phyloP scores from a whole-genome alignment of 2,888 invertebrate species.

The Eristalis tenax region DNA sequence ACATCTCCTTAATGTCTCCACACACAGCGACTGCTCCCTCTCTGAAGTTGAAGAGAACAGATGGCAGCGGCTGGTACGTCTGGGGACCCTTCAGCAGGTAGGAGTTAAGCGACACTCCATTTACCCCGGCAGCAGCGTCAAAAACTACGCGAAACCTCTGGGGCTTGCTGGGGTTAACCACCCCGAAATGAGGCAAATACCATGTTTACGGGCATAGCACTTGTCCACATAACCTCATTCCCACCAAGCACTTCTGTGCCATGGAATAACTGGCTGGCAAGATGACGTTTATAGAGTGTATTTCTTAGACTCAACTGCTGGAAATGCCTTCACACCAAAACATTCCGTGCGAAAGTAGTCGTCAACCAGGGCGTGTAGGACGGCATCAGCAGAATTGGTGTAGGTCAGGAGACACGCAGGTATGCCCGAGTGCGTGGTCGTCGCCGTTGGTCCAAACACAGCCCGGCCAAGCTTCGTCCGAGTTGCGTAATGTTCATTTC shows the following conservation, averaged over 20 bases:
- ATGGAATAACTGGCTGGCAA: slow-evolving; percentile 48
- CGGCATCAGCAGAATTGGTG: slow-evolving; percentile 5
- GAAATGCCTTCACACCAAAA: background rate
- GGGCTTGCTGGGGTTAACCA: slow-evolving; percentile 49
- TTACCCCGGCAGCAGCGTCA: slow-evolving; percentile 54
- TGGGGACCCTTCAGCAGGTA: slow-evolving; percentile 61
- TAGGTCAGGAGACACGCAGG: slow-evolving; percentile 19
- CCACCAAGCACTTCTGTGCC: slow-evolving; percentile 58
- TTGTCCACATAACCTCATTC: slow-evolving; percentile 32
- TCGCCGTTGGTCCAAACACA: slow-evolving; percentile 20
- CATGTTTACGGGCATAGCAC: slow-evolving; percentile 65
- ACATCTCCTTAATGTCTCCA: slow-evolving; percentile 65
- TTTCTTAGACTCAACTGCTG: background rate
- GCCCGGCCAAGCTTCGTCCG: slow-evolving; percentile 51
- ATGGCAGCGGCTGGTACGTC: slow-evolving; percentile 51
- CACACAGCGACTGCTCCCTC: slow-evolving; percentile 45
- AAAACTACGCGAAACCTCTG: slow-evolving; percentile 56
- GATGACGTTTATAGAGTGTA: background rate
- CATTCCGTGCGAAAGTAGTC: slow-evolving; percentile 2
- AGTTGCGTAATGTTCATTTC: slow-evolving; percentile 36
- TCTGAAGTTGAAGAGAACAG: slow-evolving; percentile 59
- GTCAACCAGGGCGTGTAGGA: slow-evolving; percentile 9
- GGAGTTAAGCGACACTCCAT: slow-evolving; percentile 56
- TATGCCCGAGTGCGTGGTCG: background rate
- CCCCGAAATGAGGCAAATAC: slow-evolving; percentile 73